Evolutionary conservation across 2,113 vertebrate genomes (phyloP).

Genomic region (Sigmodon hispidus): DNA sequence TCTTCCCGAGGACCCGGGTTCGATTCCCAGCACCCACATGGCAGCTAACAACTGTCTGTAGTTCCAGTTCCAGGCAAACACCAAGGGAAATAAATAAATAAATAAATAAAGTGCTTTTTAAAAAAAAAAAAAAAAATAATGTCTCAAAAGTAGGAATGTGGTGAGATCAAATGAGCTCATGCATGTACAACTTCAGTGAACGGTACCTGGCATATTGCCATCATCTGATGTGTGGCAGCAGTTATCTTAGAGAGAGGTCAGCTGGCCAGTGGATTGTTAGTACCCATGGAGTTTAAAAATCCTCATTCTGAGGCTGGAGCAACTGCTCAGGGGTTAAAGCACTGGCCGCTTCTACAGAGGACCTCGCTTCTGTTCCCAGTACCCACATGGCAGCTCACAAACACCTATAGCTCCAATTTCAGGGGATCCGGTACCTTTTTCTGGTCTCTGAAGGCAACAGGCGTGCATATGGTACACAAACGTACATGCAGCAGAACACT

Average conservation of each 20-base stretch:
- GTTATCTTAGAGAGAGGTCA: slow-evolving; percentile 38
- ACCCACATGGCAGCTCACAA: not conserved
- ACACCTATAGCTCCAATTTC: not conserved
- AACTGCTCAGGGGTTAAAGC: not conserved
- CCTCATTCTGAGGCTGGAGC: not conserved
- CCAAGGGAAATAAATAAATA: too few relatives aligned
- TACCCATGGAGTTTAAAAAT: slow-evolving; percentile 15
- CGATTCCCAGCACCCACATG: too few relatives aligned
- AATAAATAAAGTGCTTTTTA: too few relatives aligned
- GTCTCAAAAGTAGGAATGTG: not conserved
- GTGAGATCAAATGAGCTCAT: slow-evolving; percentile 46
- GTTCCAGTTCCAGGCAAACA: too few relatives aligned
- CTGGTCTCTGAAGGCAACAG: not conserved
- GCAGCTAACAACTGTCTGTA: too few relatives aligned
- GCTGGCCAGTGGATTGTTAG: not conserved
- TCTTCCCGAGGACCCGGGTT: too few relatives aligned
- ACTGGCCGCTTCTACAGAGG: not conserved
- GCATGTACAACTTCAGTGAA: not conserved
- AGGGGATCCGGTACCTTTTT: not conserved
- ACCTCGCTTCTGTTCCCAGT: not conserved
- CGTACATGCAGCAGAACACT: not conserved
- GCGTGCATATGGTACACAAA: not conserved
- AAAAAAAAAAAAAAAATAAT: too few relatives aligned
- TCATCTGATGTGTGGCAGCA: not conserved
- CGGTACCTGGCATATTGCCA: not conserved